A percentile compares a stretch with the other conserved stretches of the same genome.
These are phyloP conservation scores for Phrynocephalus versicolor DNA, from an alignment of 2,113 vertebrate species.

Conservation along the genomic window DNA sequence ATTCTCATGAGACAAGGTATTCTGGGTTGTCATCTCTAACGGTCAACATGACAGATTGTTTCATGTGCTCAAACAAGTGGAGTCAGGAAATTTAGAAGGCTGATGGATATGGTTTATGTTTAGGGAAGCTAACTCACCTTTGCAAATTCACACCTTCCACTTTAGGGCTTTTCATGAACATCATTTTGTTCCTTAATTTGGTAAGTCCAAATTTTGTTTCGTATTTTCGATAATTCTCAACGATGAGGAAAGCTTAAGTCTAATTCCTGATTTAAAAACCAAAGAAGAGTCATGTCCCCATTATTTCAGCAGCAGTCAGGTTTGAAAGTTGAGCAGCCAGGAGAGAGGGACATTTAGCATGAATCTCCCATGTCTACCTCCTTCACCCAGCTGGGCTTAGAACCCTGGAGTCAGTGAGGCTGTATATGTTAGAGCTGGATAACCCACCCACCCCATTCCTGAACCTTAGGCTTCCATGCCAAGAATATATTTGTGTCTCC, in stretches of 20 bases:
- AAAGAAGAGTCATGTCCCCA: too few species aligned
- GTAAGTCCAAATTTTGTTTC: not conserved
- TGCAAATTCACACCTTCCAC: not conserved
- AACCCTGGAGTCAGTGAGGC: too few species aligned
- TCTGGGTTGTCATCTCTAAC: not conserved
- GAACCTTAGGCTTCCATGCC: too few species aligned
- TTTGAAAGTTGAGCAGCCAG: too few species aligned
- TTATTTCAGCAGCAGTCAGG: too few species aligned
- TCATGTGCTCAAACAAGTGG: not conserved
- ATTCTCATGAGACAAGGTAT: slow-evolving; percentile 15
- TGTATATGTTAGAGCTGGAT: too few species aligned
- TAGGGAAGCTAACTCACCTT: slow-evolving; percentile 9
- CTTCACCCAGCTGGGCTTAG: too few species aligned
- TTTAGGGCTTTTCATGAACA: not conserved
- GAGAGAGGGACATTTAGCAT: too few species aligned
- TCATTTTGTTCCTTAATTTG: not conserved
- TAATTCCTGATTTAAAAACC: not conserved
- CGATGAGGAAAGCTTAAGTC: not conserved
- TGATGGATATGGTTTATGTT: not conserved
- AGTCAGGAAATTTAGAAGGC: not conserved
- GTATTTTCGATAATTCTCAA: not conserved
- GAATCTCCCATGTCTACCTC: too few species aligned
- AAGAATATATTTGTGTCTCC: too few species aligned
- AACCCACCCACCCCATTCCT: too few species aligned
- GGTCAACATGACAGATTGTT: slow-evolving; percentile 20